Conservation (phyloP, 2,888 invertebrate species). For the Microplitis deprimator region DNA sequence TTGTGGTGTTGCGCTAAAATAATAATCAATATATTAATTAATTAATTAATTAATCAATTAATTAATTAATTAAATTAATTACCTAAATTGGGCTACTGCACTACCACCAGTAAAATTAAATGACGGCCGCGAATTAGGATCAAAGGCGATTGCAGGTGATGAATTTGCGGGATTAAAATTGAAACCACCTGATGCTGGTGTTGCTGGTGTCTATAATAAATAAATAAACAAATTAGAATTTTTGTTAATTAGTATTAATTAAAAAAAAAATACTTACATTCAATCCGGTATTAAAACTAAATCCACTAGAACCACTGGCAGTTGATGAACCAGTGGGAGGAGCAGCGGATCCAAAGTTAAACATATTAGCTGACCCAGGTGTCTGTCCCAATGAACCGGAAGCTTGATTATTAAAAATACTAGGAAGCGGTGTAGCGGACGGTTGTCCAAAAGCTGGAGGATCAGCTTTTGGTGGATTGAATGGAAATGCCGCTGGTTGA, state of each 20-base stretch:
- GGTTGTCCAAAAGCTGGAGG: constrained; percentile 58
- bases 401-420: constrained; percentile 55
- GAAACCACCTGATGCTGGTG: constrained; percentile 60
- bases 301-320: constrained; percentile 54
- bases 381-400: constrained; percentile 49
- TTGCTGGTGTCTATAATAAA: constrained; percentile 53
- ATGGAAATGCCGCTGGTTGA: constrained; percentile 54
- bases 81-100: constrained; percentile 71
- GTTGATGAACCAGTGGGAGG: constrained; percentile 45
- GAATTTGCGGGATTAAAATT: constrained; percentile 62
- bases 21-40: constrained; percentile 24
- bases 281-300: constrained; percentile 61
- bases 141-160: constrained; percentile 62
- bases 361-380: constrained; percentile 42
- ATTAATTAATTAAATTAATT: constrained; percentile 57
- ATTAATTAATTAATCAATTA: neutral
- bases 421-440: constrained; percentile 48
- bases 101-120: constrained; percentile 73
- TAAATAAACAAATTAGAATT: too few relatives aligned
- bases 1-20: constrained; percentile 58
- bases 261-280: constrained; percentile 37
- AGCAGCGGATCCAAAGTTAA: constrained; percentile 32
- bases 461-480: constrained; percentile 61
- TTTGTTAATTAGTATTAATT: constrained; percentile 26
- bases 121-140: constrained; percentile 71